Conservation (phyloP, 2,888 invertebrate species). For the Drosophila incognita region DNA sequence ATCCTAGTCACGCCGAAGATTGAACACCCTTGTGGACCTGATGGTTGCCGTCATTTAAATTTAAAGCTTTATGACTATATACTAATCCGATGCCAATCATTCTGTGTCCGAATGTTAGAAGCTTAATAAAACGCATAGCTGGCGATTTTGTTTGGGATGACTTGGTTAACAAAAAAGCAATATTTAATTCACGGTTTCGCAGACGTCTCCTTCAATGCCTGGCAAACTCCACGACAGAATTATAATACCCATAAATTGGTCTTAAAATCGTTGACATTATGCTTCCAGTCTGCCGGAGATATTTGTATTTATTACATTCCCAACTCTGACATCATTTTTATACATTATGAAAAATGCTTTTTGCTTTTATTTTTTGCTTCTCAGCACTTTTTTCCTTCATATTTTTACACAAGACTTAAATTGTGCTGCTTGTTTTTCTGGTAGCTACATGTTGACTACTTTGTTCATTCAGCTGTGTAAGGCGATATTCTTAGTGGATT, state of each 20-base stretch:
- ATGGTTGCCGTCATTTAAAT: too few relatives aligned
- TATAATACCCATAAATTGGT: neutral
- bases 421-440: neutral
- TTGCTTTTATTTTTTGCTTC: neutral
- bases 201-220: neutral
- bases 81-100: neutral
- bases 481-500: slow-evolving; percentile 27
- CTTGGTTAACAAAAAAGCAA: neutral
- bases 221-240: neutral
- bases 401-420: neutral
- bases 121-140: neutral
- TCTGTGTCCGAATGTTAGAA: neutral
- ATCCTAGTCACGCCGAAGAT: too few relatives aligned
- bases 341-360: neutral
- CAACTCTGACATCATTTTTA: neutral
- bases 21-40: too few relatives aligned
- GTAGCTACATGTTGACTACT: neutral
- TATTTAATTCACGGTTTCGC: neutral
- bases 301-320: neutral
- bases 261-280: neutral
- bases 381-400: neutral
- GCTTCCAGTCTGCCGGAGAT: neutral
- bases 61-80: neutral
- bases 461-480: slow-evolving; percentile 1
- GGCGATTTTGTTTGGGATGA: neutral